Evolutionary conservation across 2,797 vertebrate genomes (phyloP), one percentile per base, ranked within the genome.

Genomic region (Squalus acanthias): DNA sequence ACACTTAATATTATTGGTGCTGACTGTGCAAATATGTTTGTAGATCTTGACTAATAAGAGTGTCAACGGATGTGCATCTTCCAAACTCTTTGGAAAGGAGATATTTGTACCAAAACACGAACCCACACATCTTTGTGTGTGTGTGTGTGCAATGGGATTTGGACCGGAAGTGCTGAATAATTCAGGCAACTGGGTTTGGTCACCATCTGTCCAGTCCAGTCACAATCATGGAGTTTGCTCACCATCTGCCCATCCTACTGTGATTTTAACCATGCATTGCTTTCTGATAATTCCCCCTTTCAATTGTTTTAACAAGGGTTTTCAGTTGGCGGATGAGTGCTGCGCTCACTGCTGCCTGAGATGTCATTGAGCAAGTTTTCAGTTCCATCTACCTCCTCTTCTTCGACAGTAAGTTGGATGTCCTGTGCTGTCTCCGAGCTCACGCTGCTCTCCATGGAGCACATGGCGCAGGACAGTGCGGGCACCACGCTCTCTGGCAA

Each of bases 361-460:
- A 96, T 96, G 82, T 96, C 96, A 0, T 98, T 98, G 57, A 96
- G 39, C 85, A 97, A 96, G 0, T 96, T 97, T 97, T 98, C 98
- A 0, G 97, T 97, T 0, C 96, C 98, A 97, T 98, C 98, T 3
- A 98, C 97, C 96, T 98, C 98, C 96, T 98, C 98, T 97, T 99
- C 99, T 97, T 99, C 98, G 96, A 99, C 99, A 96, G 99, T 98
- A 97, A 99, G 97, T 97, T 98, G 99, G 95, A 98, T 97, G 0
- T 99, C 99, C n/a, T 98, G 98, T n/a, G 98, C 99, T 97, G 99
- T 99, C 96, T 99, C 98, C 0, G 99, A 99, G 97, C 99, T 99
- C 96, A 99, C 96, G 0, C 99, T 99, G 97, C 98, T 99, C 92
- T 99, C 99, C 97, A 98, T 97, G 0, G 98, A 98, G 97, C 99